Conservation (phyloP, 2,113 vertebrate species). For the Heptranchias perlo region DNA sequence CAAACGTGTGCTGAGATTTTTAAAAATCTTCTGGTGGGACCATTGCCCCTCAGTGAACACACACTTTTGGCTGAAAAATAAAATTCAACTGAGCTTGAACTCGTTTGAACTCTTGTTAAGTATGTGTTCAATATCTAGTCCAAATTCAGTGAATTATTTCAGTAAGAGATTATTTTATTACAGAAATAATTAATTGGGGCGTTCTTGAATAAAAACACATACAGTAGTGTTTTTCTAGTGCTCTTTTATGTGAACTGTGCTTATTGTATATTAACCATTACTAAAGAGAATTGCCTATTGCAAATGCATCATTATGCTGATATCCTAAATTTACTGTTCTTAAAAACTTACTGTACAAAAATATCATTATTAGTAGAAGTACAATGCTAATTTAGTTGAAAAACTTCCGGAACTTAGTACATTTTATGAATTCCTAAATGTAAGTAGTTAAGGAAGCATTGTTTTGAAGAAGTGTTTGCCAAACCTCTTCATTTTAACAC, state of each 20-base stretch:
- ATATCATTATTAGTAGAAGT: background rate
- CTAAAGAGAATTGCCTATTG: background rate
- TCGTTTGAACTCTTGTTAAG: background rate
- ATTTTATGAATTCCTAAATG: no score
- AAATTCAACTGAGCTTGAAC: background rate
- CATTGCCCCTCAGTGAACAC: background rate
- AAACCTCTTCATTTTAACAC: no score
- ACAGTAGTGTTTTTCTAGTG: background rate
- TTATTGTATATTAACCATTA: background rate
- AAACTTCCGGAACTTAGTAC: no score
- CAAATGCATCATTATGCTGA: background rate
- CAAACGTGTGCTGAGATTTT: background rate
- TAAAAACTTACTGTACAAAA: background rate
- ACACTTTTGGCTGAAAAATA: background rate
- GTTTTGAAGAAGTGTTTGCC: no score
- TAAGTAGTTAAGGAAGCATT: no score
- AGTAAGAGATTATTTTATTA: background rate
- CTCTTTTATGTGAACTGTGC: background rate
- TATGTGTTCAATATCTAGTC: background rate
- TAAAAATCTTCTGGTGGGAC: background rate
- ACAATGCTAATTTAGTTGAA: no score
- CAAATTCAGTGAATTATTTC: background rate
- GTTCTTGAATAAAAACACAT: background rate
- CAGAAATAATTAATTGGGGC: background rate
- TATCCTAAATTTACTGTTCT: background rate